These are phyloP conservation scores for Syngnathus rostellatus DNA, from an alignment of 2,797 vertebrate species.

Conservation along the genomic window DNA sequence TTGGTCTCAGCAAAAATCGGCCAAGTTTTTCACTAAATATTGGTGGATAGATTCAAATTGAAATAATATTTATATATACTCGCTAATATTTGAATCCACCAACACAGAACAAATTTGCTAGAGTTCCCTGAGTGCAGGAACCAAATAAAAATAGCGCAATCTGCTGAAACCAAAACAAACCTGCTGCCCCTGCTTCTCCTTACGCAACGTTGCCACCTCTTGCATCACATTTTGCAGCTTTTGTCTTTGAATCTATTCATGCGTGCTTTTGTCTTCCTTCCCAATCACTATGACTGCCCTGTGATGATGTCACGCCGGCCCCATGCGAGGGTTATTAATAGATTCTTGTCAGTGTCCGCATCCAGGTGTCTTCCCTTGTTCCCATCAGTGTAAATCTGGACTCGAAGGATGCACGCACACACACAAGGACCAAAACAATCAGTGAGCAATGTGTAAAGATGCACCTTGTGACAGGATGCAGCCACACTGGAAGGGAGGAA, in stretches of 20 bases:
- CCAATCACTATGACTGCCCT: constrained; percentile 41
- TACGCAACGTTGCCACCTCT: not conserved
- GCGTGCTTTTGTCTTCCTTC: constrained; percentile 57
- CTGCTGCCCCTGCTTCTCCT: not conserved
- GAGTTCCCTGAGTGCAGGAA: not conserved
- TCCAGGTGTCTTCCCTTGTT: constrained; percentile 74
- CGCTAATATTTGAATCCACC: not conserved
- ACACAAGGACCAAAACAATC: constrained; percentile 32
- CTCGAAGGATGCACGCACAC: constrained; percentile 38
- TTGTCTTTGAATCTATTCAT: constrained; percentile 63
- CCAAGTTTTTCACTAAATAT: not conserved
- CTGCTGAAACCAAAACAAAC: not conserved
- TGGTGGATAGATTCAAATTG: not conserved
- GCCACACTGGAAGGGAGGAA: constrained; percentile 59
- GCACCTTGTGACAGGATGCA: constrained; percentile 68
- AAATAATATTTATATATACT: too few relatives aligned
- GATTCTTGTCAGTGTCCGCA: constrained; percentile 45
- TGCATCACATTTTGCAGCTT: not conserved
- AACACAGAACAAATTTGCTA: not conserved
- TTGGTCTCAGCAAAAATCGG: not conserved
- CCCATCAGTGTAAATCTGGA: constrained; percentile 60
- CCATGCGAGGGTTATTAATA: constrained; percentile 65
- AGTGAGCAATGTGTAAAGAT: constrained; percentile 41
- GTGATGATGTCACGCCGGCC: constrained; percentile 61
- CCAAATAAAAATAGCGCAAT: not conserved